Base-by-base conservation (phyloP, 2,113 vertebrate genomes). In the Zosterops lateralis region DNA sequence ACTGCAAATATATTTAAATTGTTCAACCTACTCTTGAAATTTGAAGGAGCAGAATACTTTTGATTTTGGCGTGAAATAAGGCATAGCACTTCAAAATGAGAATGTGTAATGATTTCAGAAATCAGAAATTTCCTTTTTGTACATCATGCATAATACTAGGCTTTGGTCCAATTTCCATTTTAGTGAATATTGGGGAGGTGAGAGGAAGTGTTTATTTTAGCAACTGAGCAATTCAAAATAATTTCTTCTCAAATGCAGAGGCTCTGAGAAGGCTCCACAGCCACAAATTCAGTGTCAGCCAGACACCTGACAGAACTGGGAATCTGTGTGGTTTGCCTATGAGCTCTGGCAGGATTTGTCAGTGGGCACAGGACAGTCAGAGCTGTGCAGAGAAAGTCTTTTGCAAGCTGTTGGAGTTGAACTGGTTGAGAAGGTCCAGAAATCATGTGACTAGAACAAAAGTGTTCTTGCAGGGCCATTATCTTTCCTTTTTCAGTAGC, bases 161-260 rank as follows among this genome's bases (percentile, higher is more conserved):
- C 64, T 95, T 80, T 48, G 34, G 62, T 91, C 78, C 89, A 91
- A 68, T 92, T 93, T 90, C 89, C 67, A 87, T 94, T 90, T 95
- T 75, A 58, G 80, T 89, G 70, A 77, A 56, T 94, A 89, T 1
- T 78, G 73, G 34, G 45, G 44, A 89, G 70, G 74, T 68, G 45
- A 78, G 73, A 87, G 70, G 44, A 93, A 84, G n/a, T 70, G 50
- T 79, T 94, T 95, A 87, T 87, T 94, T 93, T 87, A 91, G 61
- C 48, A 75, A 68, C 45, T 17, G 28, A 48, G 65, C 31, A 84
- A 84, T 90, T 65, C 18, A 90, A 81, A 87, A 77, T 62, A 0
- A 10, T 47, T 87, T 93, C 38, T 94, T 25, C 61, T 88, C 17
- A 72, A 89, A 61, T 68, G 45, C 22, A 76, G 84, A 58, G 44